Conservation (phyloP, 2,797 vertebrate genomes). For the Harpagifer antarcticus region DNA sequence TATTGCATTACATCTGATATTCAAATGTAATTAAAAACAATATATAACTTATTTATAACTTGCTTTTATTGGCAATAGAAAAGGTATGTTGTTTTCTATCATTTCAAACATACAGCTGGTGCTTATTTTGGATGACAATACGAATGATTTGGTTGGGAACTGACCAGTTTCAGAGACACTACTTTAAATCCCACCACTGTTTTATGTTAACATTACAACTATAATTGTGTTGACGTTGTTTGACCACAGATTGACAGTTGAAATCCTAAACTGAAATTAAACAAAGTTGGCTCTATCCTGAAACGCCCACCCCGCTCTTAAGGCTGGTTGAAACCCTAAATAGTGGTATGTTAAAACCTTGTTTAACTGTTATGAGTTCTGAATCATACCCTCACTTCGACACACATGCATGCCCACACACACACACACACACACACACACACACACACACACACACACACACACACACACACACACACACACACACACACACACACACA, state of each 20-base stretch:
- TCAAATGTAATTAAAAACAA: not conserved
- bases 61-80: not conserved
- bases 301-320: slow-evolving; percentile 41
- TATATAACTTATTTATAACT: too few species aligned
- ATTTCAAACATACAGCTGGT: not conserved
- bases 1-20: not conserved
- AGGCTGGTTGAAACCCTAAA: slow-evolving; percentile 71
- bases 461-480: slow-evolving; percentile 60
- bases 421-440: slow-evolving; percentile 60
- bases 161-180: not conserved
- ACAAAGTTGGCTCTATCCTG: slow-evolving; percentile 45
- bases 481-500: slow-evolving; percentile 66
- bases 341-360: slow-evolving; percentile 71
- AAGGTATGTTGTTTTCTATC: not conserved
- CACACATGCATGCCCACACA: slow-evolving; percentile 63
- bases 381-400: slow-evolving; percentile 71
- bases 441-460: slow-evolving; percentile 41
- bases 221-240: slow-evolving; percentile 45
- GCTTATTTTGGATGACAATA: not conserved
- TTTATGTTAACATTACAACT: slow-evolving; percentile 32
- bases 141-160: not conserved
- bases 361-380: slow-evolving; percentile 72
- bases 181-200: not conserved
- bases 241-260: slow-evolving; percentile 33
- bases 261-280: slow-evolving; percentile 30